A percentile compares a stretch with the other conserved stretches of the same genome.
Evolutionary conservation across 2,113 vertebrate species (phyloP).

Genomic region (Gila orcuttii): DNA sequence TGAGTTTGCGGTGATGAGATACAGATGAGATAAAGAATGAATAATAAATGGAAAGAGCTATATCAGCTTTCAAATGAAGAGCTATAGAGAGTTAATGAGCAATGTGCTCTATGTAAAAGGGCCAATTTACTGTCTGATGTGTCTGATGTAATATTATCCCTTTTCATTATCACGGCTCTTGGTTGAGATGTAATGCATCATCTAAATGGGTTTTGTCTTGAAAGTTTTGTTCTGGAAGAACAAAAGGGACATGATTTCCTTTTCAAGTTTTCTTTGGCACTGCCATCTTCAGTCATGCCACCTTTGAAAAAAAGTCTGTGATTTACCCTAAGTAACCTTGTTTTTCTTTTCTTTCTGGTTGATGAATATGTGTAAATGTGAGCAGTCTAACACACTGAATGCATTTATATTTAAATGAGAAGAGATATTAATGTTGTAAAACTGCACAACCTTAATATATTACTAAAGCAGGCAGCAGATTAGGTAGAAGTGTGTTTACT

Average conservation of each 20-base stretch:
- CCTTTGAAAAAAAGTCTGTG: not conserved
- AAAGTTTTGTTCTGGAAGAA: conserved; percentile 26
- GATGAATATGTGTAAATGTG: not conserved
- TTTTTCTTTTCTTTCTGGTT: not conserved
- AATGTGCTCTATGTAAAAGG: conserved; percentile 20
- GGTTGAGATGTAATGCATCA: conserved; percentile 37
- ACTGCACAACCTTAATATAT: not conserved
- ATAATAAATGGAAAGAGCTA: conserved; percentile 10
- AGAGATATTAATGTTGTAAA: not conserved
- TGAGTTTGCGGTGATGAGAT: conserved; percentile 12
- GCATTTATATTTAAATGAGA: conserved; percentile 2
- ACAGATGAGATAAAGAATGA: conserved; percentile 8
- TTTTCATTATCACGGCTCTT: conserved; percentile 38
- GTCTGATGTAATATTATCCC: conserved; percentile 40
- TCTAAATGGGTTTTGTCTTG: conserved; percentile 27
- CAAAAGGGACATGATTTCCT: conserved; percentile 33
- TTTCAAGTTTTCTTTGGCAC: conserved; percentile 6
- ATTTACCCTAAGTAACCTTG: not conserved
- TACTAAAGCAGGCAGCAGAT: not conserved
- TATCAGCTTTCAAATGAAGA: conserved; percentile 32
- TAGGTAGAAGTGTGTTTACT: not conserved
- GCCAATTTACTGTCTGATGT: conserved; percentile 39
- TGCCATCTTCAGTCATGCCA: not conserved
- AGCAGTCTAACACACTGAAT: not conserved
- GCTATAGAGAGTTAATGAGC: conserved; percentile 36